A percentile compares a stretch with the other conserved stretches of the same genome.
Evolutionary conservation across 1,140 invertebrate species (phyloP).

Genomic region (Telenomus remus): DNA sequence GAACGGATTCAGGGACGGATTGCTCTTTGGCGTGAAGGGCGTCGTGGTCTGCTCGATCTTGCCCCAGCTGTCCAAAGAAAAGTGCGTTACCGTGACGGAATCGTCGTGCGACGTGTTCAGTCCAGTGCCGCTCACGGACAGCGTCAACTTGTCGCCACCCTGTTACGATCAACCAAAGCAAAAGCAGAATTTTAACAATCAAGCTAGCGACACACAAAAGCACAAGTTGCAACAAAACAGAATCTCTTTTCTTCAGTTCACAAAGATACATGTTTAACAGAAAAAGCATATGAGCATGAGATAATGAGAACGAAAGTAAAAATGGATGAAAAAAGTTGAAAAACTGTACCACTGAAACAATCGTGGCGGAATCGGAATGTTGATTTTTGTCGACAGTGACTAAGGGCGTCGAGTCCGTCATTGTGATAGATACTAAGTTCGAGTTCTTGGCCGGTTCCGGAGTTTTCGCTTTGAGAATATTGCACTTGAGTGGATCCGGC

Average conservation of each 20-base stretch:
- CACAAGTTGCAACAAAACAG: too few relatives aligned
- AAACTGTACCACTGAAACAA: slow-evolving; percentile 83
- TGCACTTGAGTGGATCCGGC: slow-evolving; percentile 93
- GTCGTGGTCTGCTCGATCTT: slow-evolving; percentile 73
- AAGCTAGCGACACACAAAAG: slow-evolving; percentile 55
- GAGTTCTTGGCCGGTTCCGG: slow-evolving; percentile 70
- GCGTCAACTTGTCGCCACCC: slow-evolving; percentile 86
- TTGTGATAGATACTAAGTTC: slow-evolving; percentile 71
- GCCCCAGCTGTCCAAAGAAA: slow-evolving; percentile 73
- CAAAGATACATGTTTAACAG: too few relatives aligned
- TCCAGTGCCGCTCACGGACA: slow-evolving; percentile 76
- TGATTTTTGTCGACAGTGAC: slow-evolving; percentile 67
- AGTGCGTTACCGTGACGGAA: slow-evolving; percentile 73
- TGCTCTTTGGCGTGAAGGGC: slow-evolving; percentile 68
- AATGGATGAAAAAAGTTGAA: too few relatives aligned
- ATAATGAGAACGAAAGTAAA: too few relatives aligned
- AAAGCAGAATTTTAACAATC: slow-evolving; percentile 63
- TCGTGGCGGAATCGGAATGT: slow-evolving; percentile 79
- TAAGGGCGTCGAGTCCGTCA: slow-evolving; percentile 68
- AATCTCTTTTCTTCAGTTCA: too few relatives aligned
- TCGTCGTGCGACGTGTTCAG: slow-evolving; percentile 66
- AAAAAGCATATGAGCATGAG: too few relatives aligned
- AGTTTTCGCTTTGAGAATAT: slow-evolving; percentile 88
- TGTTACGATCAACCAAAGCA: slow-evolving; percentile 66
- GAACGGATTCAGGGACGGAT: slow-evolving; percentile 72